Evolutionary conservation across 2,797 vertebrate genomes (phyloP).

Genomic region (Numenius phaeopus): DNA sequence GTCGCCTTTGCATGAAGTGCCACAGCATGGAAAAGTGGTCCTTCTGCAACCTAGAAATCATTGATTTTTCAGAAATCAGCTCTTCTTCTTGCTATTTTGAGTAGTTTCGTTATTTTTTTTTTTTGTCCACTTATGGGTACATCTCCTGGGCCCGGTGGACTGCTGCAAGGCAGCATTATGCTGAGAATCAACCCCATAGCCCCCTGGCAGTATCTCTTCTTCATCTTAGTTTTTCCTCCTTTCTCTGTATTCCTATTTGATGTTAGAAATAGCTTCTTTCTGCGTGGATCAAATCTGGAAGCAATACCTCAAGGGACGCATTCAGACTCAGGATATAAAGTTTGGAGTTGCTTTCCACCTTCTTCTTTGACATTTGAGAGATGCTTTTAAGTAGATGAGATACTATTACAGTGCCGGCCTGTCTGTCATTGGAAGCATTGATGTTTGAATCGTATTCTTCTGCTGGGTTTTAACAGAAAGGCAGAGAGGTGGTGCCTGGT

Average conservation of each 20-base stretch:
- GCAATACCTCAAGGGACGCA: background rate
- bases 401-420: conserved; percentile 9
- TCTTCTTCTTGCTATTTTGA: background rate
- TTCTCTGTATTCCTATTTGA: background rate
- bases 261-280: background rate
- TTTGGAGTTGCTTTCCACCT: background rate
- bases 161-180: background rate
- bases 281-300: background rate
- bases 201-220: background rate
- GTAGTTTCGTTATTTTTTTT: background rate
- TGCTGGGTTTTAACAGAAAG: background rate
- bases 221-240: background rate
- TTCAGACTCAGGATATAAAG: conserved; percentile 11
- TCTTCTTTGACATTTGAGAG: conserved; percentile 37
- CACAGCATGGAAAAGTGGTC: background rate
- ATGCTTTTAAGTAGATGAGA: conserved; percentile 45
- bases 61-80: background rate
- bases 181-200: background rate
- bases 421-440: conserved; percentile 7
- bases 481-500: background rate
- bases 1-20: background rate
- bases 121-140: background rate
- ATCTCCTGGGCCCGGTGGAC: background rate
- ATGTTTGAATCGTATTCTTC: background rate
- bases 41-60: background rate